Conservation (phyloP, 2,888 invertebrate species). For the Dasypolia templi region DNA sequence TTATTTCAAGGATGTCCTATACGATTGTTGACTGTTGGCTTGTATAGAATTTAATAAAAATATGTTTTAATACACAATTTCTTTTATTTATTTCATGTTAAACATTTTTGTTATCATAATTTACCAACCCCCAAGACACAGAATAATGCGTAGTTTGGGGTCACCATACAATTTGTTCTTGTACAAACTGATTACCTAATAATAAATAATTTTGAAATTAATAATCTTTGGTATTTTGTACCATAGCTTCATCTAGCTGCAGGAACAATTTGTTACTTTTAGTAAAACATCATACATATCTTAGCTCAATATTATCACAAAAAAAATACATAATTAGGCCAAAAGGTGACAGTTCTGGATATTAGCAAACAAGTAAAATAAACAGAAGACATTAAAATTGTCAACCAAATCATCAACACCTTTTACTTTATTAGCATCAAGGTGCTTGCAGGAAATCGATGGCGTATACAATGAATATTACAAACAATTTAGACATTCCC, state of each 20-base stretch:
- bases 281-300: not conserved
- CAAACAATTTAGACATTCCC: not conserved
- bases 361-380: not conserved
- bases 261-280: not conserved
- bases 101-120: not conserved
- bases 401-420: not conserved
- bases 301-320: not conserved
- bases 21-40: constrained; percentile 69
- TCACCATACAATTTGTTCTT: too few species aligned
- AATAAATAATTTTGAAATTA: too few species aligned
- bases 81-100: constrained; percentile 23
- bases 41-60: constrained; percentile 66
- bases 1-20: constrained; percentile 46
- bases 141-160: too few species aligned
- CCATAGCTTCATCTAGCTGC: not conserved
- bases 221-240: constrained; percentile 38
- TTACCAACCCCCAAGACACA: too few species aligned
- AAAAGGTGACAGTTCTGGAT: not conserved
- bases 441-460: not conserved
- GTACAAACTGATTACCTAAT: too few species aligned
- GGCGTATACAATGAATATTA: not conserved
- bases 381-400: not conserved
- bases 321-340: not conserved
- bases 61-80: constrained; percentile 51
- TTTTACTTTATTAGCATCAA: not conserved